Evolutionary conservation across 2,797 vertebrate genomes (phyloP).

Genomic region (Xerus rutilus): DNA sequence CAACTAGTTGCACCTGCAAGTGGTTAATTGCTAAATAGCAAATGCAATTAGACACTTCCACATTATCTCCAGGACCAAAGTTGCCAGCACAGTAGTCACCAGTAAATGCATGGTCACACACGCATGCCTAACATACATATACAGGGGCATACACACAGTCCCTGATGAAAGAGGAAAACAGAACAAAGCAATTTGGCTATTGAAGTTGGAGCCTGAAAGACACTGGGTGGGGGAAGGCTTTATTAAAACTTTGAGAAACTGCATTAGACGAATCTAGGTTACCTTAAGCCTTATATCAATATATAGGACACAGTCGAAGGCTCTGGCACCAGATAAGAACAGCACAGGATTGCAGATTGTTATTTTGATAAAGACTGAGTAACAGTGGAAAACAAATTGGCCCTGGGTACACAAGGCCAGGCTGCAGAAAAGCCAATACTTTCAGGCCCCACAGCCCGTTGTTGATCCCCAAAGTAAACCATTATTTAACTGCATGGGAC

Average conservation of each 20-base stretch:
- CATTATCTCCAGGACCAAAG: conserved; percentile 61
- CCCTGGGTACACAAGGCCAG: neutral
- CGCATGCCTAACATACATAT: too few relatives aligned
- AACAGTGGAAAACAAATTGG: conserved; percentile 67
- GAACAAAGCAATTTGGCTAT: conserved; percentile 37
- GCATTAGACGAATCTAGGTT: conserved; percentile 65
- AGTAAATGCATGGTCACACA: neutral
- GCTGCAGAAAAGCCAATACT: neutral
- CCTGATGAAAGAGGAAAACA: neutral
- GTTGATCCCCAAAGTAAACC: conserved; percentile 47
- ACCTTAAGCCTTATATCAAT: conserved; percentile 47
- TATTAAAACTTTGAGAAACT: conserved; percentile 37
- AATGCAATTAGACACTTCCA: conserved; percentile 80
- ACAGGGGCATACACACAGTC: fast-evolving
- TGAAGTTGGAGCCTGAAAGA: conserved; percentile 20
- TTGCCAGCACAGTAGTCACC: conserved; percentile 52
- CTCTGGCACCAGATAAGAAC: conserved; percentile 54
- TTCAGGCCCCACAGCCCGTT: neutral
- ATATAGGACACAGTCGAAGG: conserved; percentile 60
- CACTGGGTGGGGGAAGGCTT: neutral
- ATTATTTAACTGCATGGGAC: conserved; percentile 61
- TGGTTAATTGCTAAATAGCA: conserved; percentile 81
- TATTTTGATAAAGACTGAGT: conserved; percentile 75
- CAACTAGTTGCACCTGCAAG: conserved; percentile 81
- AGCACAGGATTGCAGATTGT: conserved; percentile 48